phyloP scores from a whole-genome alignment of 2,888 invertebrate species.

The Ophonus ardosiacus region DNA sequence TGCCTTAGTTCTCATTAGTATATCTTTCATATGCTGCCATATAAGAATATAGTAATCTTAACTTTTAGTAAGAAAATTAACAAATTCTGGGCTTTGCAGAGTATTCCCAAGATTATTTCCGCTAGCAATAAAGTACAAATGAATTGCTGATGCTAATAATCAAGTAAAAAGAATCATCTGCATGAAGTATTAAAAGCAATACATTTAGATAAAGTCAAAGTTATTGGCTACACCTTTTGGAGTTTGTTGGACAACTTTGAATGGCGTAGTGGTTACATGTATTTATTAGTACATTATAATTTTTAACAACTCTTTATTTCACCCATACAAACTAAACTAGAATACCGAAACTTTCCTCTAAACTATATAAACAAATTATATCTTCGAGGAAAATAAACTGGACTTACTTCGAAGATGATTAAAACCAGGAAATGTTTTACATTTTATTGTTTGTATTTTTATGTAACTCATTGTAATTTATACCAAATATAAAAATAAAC shows the following conservation, averaged over 20 bases:
- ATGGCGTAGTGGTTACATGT: constrained; percentile 78
- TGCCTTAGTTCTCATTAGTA: too few species aligned
- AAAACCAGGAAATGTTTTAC: not conserved
- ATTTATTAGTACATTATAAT: too few species aligned
- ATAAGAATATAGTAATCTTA: too few species aligned
- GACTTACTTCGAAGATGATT: not conserved
- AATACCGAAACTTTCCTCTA: constrained; percentile 80
- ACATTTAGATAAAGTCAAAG: constrained; percentile 74
- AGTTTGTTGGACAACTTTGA: constrained; percentile 82
- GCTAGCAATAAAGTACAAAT: too few species aligned
- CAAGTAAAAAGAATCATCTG: constrained; percentile 70
- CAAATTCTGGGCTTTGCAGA: too few species aligned
- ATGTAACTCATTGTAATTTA: not conserved
- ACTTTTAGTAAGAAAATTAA: too few species aligned
- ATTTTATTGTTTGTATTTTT: not conserved
- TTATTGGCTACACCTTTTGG: constrained; percentile 80
- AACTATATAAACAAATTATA: constrained; percentile 75
- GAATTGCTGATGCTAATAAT: too few species aligned
- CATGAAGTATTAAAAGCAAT: constrained; percentile 68
- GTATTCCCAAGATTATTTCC: not conserved
- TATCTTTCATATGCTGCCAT: too few species aligned
- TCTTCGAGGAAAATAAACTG: not conserved
- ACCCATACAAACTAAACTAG: constrained; percentile 77
- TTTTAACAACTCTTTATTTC: too few species aligned
- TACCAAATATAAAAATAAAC: constrained; percentile 2